These are phyloP conservation scores for Heliconius hortense DNA, from an alignment of 2,888 invertebrate genomes.

Conservation along the genomic window DNA sequence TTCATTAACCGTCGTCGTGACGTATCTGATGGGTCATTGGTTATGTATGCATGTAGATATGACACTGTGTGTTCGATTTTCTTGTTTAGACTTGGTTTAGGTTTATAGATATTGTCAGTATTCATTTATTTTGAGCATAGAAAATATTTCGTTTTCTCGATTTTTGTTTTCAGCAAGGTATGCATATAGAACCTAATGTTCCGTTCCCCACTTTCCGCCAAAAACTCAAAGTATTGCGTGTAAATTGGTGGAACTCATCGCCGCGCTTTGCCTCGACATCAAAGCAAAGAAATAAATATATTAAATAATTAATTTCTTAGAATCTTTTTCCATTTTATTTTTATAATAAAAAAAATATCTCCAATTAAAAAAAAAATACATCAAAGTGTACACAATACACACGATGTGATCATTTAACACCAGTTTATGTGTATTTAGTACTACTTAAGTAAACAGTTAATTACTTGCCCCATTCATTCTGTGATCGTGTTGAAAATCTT, in stretches of 20 bases:
- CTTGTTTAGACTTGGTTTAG: no score
- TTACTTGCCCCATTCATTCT: constrained; percentile 27
- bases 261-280: neutral
- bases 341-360: no score
- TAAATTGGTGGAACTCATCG: neutral
- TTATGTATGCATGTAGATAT: neutral
- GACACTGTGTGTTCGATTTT: neutral
- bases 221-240: neutral
- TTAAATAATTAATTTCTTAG: no score
- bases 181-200: neutral
- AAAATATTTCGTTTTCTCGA: neutral
- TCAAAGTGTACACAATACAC: constrained; percentile 4
- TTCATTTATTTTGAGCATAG: neutral
- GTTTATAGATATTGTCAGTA: neutral
- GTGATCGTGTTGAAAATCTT: constrained; percentile 27
- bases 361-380: constrained; percentile 35
- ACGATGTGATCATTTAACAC: constrained; percentile 5
- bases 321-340: no score
- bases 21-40: constrained; percentile 46
- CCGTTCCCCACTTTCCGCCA: no score
- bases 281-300: no score
- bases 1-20: constrained; percentile 70
- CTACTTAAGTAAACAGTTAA: constrained; percentile 30
- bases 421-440: constrained; percentile 33
- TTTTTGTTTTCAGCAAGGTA: no score